Evolutionary conservation across 1,140 invertebrate species (phyloP).

Genomic region (Saccostrea glomerata): DNA sequence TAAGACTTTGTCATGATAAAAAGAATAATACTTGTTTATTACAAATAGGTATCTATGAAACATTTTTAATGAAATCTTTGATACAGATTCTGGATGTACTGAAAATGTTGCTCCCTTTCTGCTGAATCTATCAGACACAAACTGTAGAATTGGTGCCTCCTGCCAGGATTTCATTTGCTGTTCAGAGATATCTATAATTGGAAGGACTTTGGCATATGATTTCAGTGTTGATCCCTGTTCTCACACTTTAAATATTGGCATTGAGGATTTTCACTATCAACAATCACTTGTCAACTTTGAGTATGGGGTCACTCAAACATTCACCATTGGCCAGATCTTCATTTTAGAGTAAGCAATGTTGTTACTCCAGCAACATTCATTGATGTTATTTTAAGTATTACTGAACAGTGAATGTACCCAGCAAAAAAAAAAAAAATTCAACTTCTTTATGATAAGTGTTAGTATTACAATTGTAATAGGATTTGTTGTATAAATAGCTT

Average conservation of each 20-base stretch:
- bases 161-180: slow-evolving; percentile 31
- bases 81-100: slow-evolving; percentile 22
- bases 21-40: too few relatives aligned
- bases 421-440: too few relatives aligned
- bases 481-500: too few relatives aligned
- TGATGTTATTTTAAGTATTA: too few relatives aligned
- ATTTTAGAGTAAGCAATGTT: slow-evolving; percentile 21
- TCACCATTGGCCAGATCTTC: neutral
- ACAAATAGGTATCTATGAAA: too few relatives aligned
- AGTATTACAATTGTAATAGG: too few relatives aligned
- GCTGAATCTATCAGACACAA: neutral
- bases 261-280: slow-evolving; percentile 15
- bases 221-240: slow-evolving; percentile 12
- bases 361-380: neutral
- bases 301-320: slow-evolving; percentile 5
- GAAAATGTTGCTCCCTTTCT: slow-evolving; percentile 2
- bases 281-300: slow-evolving; percentile 20
- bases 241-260: slow-evolving; percentile 8
- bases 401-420: too few relatives aligned
- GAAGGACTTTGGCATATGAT: neutral
- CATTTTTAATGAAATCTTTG: neutral
- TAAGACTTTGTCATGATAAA: too few relatives aligned
- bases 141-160: slow-evolving; percentile 29
- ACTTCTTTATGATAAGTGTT: too few relatives aligned
- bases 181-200: neutral